Evolutionary conservation across 2,113 vertebrate species (phyloP).

Genomic region (Pterophyllum scalare): DNA sequence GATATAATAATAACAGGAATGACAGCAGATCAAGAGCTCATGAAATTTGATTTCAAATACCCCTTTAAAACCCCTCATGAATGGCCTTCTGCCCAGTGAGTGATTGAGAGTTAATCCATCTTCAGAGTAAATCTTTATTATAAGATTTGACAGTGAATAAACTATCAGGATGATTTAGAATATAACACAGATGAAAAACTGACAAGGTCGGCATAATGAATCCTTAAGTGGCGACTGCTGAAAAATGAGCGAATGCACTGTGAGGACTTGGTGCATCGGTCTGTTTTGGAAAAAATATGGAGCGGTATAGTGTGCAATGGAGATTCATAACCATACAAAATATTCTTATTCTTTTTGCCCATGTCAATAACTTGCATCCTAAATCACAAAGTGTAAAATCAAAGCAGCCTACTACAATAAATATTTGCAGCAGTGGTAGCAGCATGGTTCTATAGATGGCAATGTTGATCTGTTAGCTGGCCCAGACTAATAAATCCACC

Average conservation of each 20-base stretch:
- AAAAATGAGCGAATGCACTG: slow-evolving; percentile 37
- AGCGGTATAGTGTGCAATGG: not conserved
- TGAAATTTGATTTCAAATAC: slow-evolving; percentile 55
- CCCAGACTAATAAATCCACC: not conserved
- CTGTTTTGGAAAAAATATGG: slow-evolving; percentile 20
- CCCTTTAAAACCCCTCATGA: slow-evolving; percentile 53
- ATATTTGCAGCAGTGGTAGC: not conserved
- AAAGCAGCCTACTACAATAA: not conserved
- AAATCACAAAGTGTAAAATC: not conserved
- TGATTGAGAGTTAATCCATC: slow-evolving; percentile 56
- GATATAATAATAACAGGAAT: slow-evolving; percentile 19
- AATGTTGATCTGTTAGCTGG: not conserved
- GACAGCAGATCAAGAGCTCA: slow-evolving; percentile 33
- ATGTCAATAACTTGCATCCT: not conserved
- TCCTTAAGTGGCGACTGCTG: slow-evolving; percentile 40
- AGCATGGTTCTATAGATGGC: not conserved
- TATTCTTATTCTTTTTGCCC: not conserved
- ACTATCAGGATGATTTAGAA: slow-evolving; percentile 46
- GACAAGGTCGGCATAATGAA: slow-evolving; percentile 54
- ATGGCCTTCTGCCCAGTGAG: slow-evolving; percentile 30
- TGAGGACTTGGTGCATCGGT: not conserved
- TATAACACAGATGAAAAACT: slow-evolving; percentile 48
- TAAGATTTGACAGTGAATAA: slow-evolving; percentile 47
- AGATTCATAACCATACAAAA: not conserved
- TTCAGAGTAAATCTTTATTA: slow-evolving; percentile 55